Percentiles rank a stretch among this genome's conserved stretches.
Conservation (phyloP, 2,113 vertebrate genomes). For the Psittacus erithacus region DNA sequence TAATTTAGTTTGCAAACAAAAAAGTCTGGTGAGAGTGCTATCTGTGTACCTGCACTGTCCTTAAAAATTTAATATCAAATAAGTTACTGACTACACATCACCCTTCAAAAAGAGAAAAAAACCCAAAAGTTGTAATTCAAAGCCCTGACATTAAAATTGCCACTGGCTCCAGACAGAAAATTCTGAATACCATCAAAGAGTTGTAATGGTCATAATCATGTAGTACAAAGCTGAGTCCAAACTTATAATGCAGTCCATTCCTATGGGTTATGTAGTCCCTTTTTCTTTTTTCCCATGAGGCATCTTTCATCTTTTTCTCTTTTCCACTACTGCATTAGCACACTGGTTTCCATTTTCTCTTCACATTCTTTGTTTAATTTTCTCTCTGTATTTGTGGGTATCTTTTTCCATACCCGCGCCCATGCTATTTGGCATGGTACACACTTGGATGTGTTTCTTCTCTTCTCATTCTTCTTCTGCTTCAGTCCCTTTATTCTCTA, state of each 20-base stretch:
- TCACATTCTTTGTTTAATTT: not conserved
- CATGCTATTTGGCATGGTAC: not conserved
- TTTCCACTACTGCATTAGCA: not conserved
- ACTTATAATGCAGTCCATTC: not conserved
- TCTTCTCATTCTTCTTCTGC: not conserved
- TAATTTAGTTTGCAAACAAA: not conserved
- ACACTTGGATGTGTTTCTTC: fast-evolving
- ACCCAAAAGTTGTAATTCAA: not conserved
- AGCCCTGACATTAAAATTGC: not conserved
- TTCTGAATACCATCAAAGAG: not conserved
- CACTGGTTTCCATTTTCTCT: not conserved
- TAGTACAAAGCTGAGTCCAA: not conserved
- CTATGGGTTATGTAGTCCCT: not conserved
- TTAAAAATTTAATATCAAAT: not conserved
- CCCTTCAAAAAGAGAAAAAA: not conserved
- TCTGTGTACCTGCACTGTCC: not conserved
- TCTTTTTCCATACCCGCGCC: not conserved
- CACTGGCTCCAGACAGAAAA: not conserved
- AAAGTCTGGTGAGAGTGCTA: not conserved
- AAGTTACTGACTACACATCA: not conserved
- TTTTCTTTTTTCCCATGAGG: not conserved
- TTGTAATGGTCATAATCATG: not conserved
- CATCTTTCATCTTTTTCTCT: not conserved
- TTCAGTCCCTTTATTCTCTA: not conserved
- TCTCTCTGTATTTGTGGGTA: not conserved